Base-by-base conservation (phyloP, 2,113 vertebrate genomes). In the Paradoxurus hermaphroditus region DNA sequence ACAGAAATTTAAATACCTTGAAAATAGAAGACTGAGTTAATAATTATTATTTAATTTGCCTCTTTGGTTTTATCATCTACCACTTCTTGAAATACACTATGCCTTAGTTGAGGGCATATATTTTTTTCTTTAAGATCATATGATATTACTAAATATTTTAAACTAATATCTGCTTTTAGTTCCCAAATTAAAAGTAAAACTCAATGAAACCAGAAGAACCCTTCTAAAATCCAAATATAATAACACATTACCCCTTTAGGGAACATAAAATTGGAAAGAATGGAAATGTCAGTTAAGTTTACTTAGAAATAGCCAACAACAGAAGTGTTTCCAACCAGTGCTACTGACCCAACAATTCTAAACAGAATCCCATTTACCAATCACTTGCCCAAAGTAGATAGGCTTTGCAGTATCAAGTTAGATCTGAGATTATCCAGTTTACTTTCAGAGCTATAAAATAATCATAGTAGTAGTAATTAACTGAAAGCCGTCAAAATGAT, bases 101-200 rank as follows among this genome's bases (percentile, higher is more conserved):
- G 4, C 4, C 25, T 88, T 63, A 81, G 15, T 49, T 86, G 27
- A 41, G 21, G 49, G 3, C 1, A 13, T 49, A 29, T 72, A 23
- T 79, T 90, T 88, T 88, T 86, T 75, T 75, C 18, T 89, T 89
- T 95, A 75, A 93, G 19, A 49, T 78, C 86, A 56, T 65, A 46
- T 34, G 73, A 36, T 86, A 79, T 82, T 86, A 86, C 78, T 85
- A 81, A 62, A 72, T 94, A 84, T 79, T 94, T 79, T 56, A 89
- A 84, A n/a, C 31, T 67, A 91, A 62, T 63, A 10, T 9, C 46
- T 88, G 14, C 10, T 46, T 96, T 79, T 79, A 49, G 73, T 95
- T 93, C 49, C 82, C 81, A 75, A 95, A 83, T 62, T 94, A 87
- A 88, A 86, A 86, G 34, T 67, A n/a, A 83, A 16, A 39, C 51